phyloP scores from a whole-genome alignment of 2,797 vertebrate species.

The Rhynchonycteris naso region DNA sequence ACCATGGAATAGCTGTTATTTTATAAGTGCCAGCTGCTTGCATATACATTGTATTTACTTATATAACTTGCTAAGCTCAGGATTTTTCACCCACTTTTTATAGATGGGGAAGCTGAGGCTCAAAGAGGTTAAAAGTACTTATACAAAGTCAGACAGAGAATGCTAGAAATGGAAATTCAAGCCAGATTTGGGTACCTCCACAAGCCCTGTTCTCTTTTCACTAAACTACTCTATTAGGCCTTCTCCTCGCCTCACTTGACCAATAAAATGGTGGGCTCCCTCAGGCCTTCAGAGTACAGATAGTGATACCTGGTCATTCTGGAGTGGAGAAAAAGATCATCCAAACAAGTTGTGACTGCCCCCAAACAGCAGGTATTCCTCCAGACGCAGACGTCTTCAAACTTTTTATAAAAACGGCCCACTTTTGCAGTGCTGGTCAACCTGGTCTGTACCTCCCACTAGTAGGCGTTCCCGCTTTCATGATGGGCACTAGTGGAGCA shows the following conservation, averaged over 20 bases:
- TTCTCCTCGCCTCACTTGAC: not conserved
- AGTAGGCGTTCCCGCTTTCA: no score
- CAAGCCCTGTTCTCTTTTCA: not conserved
- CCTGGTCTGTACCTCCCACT: no score
- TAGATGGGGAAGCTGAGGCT: not conserved
- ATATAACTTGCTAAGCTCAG: not conserved
- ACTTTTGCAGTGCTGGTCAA: no score
- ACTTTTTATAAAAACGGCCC: no score
- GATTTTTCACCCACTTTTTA: not conserved
- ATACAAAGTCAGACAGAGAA: not conserved
- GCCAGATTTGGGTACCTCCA: not conserved
- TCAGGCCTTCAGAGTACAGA: not conserved
- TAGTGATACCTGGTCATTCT: not conserved
- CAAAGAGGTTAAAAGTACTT: slow-evolving; percentile 12
- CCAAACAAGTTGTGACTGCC: not conserved
- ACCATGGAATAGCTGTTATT: not conserved
- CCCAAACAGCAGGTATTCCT: not conserved
- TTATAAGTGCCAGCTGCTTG: not conserved
- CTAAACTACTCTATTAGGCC: not conserved
- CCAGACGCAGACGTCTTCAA: no score
- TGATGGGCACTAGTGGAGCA: no score
- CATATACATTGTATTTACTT: not conserved
- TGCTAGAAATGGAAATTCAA: not conserved
- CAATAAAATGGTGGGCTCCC: not conserved
- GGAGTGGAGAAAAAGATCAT: not conserved